Evolutionary conservation across 23 tunicate genomes (phyloP).

Genomic region (Styela clava): DNA sequence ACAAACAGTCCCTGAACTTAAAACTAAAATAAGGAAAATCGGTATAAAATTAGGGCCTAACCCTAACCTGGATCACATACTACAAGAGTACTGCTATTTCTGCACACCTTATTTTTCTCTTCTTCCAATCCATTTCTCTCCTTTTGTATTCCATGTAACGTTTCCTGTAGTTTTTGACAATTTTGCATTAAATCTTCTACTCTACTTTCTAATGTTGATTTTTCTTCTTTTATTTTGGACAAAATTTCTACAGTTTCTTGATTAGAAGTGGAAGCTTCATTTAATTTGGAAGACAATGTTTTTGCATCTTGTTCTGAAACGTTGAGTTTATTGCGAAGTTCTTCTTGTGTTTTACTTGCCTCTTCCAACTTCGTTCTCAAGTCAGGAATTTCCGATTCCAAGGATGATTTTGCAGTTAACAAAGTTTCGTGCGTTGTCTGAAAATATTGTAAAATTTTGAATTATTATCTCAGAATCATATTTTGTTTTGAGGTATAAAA

Average conservation of each 20-base stretch:
- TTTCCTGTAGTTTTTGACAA: neutral
- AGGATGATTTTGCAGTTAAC: neutral
- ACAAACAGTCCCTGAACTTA: too few relatives aligned
- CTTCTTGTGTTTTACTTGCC: neutral
- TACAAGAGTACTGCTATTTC: neutral
- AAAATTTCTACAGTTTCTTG: neutral
- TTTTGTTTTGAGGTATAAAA: too few relatives aligned
- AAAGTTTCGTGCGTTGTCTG: neutral
- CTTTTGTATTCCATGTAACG: neutral
- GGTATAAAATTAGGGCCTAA: too few relatives aligned
- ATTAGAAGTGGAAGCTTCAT: neutral
- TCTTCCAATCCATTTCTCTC: conserved; percentile 7
- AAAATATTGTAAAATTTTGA: neutral
- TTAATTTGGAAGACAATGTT: conserved; percentile 19
- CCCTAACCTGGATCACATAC: too few relatives aligned
- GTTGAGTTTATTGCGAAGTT: conserved; percentile 5
- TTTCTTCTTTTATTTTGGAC: neutral
- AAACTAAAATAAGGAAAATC: too few relatives aligned
- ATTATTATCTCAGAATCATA: too few relatives aligned
- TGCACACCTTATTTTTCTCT: neutral
- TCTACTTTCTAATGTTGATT: neutral
- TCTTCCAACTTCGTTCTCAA: conserved; percentile 6
- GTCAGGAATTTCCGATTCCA: neutral
- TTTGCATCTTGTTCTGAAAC: neutral
- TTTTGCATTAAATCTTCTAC: conserved; percentile 20